Evolutionary conservation across 2,797 vertebrate genomes (phyloP).

Genomic region (Sebastolobus altivelis): DNA sequence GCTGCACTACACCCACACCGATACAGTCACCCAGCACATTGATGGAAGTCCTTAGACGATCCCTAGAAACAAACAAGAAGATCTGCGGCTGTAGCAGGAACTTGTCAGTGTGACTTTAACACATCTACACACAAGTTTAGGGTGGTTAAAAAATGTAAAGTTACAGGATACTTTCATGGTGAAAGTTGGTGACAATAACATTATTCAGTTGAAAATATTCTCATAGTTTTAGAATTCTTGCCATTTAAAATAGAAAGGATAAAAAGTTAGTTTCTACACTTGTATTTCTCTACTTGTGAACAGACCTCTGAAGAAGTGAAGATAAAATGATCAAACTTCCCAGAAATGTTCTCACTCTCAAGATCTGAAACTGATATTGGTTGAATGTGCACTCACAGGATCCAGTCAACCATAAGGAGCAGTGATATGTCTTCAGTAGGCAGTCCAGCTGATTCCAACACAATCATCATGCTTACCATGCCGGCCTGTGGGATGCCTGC

Average conservation of each 20-base stretch:
- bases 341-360: background rate
- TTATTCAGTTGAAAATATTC: background rate
- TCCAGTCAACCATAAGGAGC: conserved; percentile 55
- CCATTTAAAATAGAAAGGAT: background rate
- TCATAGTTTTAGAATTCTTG: background rate
- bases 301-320: background rate
- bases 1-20: conserved; percentile 58
- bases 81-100: background rate
- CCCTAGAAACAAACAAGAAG: conserved; percentile 53
- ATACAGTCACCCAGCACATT: conserved; percentile 89
- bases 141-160: background rate
- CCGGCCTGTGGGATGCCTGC: conserved; percentile 90
- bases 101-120: background rate
- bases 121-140: background rate
- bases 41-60: conserved; percentile 88
- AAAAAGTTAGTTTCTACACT: background rate
- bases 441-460: conserved; percentile 51
- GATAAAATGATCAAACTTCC: conserved; percentile 4
- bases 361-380: background rate
- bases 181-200: background rate
- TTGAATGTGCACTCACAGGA: conserved; percentile 51
- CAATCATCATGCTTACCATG: conserved; percentile 68
- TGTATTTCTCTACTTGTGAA: background rate
- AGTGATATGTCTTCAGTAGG: conserved; percentile 54
- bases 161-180: background rate